Evolutionary conservation across 2,888 invertebrate species (phyloP), one percentile per base, ranked within the genome.

Genomic region (Mimas tiliae): DNA sequence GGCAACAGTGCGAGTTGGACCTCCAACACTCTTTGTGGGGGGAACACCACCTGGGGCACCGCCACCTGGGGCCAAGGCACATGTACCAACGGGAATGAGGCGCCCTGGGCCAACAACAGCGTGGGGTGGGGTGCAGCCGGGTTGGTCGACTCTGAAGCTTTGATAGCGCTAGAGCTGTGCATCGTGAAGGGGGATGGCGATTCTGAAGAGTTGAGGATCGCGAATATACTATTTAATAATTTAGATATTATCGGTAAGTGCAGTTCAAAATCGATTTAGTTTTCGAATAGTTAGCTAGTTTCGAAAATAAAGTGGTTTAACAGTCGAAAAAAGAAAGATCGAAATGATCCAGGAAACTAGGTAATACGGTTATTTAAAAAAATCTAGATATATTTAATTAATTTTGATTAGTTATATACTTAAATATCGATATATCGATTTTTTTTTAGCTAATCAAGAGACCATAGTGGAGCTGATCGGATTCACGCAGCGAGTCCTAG

Each of bases 401-500:
- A n/a, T n/a, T n/a, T n/a, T n/a, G n/a, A n/a, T n/a, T n/a, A n/a
- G n/a, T n/a, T n/a, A n/a, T n/a, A n/a, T n/a, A n/a, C n/a, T n/a
- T n/a, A 38, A 38, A 38, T 52, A 65, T 12, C 52, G 34, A n/a
- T 19, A 1, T 45, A 7, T 12, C 11, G 7, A 45, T 6, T 45
- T 45, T 12, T 45, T 12, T 45, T 45, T 84, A 97, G 98, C 98
- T 0, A 99, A 99, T 89, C 98, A 98, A 86, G 98, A 98, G 87
- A 99, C 99, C 0, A 97, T 99, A 72, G 97, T 98, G 11, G 99
- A 99, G 86, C 89, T 99, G 68, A 95, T 98, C 73, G 97, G 97
- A n/a, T 98, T 99, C 83, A 95, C 96, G 4, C 96, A 96, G 77
- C 95, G 98, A 63, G 95, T 97, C 75, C 69, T 85, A 67, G 86